Evolutionary conservation across 2,113 vertebrate species (phyloP).

Genomic region (Raja brachyura): DNA sequence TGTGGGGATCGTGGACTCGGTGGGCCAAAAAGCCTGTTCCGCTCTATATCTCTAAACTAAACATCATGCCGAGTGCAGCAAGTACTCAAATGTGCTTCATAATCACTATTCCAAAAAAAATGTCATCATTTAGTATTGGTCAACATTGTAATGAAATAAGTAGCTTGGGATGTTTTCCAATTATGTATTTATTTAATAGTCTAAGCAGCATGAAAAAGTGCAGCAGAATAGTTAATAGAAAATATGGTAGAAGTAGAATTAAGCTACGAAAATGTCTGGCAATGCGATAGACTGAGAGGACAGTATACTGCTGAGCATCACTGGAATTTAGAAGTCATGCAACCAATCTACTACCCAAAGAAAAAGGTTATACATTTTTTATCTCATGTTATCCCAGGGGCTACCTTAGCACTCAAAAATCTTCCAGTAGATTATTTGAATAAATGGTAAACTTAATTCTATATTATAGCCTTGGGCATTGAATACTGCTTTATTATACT

Average conservation of each 20-base stretch:
- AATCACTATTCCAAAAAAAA: too few relatives aligned
- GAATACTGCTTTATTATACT: not conserved
- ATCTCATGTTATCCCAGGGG: not conserved
- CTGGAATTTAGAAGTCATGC: not conserved
- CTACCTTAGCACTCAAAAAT: not conserved
- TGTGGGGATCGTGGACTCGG: too few relatives aligned
- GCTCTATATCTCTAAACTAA: too few relatives aligned
- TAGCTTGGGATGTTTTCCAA: not conserved
- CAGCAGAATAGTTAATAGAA: not conserved
- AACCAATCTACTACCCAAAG: not conserved
- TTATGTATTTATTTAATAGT: not conserved
- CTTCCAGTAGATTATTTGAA: not conserved
- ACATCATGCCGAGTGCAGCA: too few relatives aligned
- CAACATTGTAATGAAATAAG: too few relatives aligned
- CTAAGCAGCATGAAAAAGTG: not conserved
- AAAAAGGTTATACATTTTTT: not conserved
- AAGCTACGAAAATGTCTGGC: not conserved
- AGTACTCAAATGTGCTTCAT: too few relatives aligned
- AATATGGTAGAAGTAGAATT: not conserved
- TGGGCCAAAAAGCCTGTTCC: too few relatives aligned
- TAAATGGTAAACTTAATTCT: not conserved
- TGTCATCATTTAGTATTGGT: too few relatives aligned
- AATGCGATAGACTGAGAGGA: not conserved
- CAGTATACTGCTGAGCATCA: not conserved
- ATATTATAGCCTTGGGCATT: not conserved